Percentiles rank a stretch among this genome's conserved stretches.
Evolutionary conservation across 2,797 vertebrate genomes (phyloP).

Genomic region (Sebastes glaucus): DNA sequence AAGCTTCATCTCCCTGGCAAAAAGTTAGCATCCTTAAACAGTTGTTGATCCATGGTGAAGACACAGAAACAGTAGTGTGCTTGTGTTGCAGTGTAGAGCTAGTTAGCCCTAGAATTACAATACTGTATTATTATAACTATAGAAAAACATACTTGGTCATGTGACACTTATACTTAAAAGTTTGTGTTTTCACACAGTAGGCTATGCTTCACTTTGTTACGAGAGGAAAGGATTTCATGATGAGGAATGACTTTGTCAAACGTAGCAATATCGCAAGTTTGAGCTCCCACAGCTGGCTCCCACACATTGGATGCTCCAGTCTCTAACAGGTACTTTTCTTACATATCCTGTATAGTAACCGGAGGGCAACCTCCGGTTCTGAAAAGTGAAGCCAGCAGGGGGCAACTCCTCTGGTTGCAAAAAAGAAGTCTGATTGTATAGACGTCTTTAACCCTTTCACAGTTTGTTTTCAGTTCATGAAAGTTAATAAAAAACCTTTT

Average conservation of each 20-base stretch:
- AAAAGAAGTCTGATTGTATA: too few relatives aligned
- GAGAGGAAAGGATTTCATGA: background rate
- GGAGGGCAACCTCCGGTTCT: too few relatives aligned
- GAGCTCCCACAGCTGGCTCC: background rate
- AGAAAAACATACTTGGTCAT: background rate
- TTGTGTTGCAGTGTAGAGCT: background rate
- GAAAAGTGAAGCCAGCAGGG: too few relatives aligned
- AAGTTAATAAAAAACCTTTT: too few relatives aligned
- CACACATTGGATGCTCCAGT: background rate
- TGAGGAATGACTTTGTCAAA: background rate
- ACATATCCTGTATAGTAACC: background rate
- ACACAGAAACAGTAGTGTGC: background rate
- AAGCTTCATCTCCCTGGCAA: background rate
- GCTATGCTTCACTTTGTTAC: background rate
- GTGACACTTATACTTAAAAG: background rate
- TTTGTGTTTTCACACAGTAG: background rate
- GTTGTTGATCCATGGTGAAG: background rate
- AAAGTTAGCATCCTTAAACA: background rate
- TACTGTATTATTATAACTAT: too few relatives aligned
- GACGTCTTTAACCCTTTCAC: too few relatives aligned
- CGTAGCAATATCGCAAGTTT: background rate
- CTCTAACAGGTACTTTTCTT: background rate
- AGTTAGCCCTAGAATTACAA: background rate
- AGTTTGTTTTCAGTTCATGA: too few relatives aligned
- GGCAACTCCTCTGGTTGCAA: too few relatives aligned